Evolutionary conservation across 1,140 invertebrate genomes (phyloP), one percentile per base, ranked within the genome.

Genomic region (Ylistrum balloti): DNA sequence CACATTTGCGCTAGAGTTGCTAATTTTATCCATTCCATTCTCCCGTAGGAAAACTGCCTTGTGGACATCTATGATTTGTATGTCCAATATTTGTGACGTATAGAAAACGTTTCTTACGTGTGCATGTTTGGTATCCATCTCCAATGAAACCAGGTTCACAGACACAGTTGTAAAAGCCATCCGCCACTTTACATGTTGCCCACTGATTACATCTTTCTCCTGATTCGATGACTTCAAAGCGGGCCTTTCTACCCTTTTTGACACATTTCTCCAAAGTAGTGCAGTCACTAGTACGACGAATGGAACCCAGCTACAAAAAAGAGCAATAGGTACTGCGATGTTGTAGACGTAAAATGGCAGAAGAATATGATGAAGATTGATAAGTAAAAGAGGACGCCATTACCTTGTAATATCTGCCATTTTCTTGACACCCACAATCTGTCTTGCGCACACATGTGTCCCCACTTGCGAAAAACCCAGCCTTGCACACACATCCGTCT

Each of bases 401-500:
- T 86, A 89, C 88, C 85, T 41, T 86, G 33, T 85, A 33, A 45
- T 89, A 89, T 38, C 85, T 38, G 13, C 88, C 88, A 0, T 38
- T 41, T 15, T 85, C 86, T 11, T n/a, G 35, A 86, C 88, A 89
- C 28, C 88, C 88, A 41, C 88, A 89, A 17, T 89, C 17, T 28
- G 3, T 85, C 33, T 41, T 38, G 33, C 85, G 89, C 5, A 91
- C 90, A 88, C 90, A 91, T 7, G 41, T 34, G 35, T 89, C 38
- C 13, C 88, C 90, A 88, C 88, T 89, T 48, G 20, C 45, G 20
- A 91, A 22, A 88, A 87, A 89, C 32, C 88, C 86, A 2, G 32
- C 48, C 33, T 86, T 89, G 34, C 90, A 91, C n/a, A 35, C 74
- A 85, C 90, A 91, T 13, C 56, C 88, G 45, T 91, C 90, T 11